A percentile compares a stretch with the other conserved stretches of the same genome.
These are phyloP conservation scores for Eueremaeus valkanovi DNA, from an alignment of 2,888 invertebrate genomes.

Conservation along the genomic window DNA sequence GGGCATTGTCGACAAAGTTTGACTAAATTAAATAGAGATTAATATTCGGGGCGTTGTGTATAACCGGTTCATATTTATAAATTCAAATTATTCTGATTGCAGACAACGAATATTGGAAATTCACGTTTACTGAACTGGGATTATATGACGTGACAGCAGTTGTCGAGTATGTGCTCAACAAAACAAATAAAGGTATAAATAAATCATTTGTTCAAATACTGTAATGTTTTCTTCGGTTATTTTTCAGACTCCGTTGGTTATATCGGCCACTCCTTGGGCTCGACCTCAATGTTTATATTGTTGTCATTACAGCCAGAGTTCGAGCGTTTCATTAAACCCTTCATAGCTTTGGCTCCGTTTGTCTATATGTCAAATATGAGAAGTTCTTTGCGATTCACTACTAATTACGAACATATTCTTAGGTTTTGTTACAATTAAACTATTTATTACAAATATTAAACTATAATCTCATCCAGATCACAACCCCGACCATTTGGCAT, in stretches of 20 bases:
- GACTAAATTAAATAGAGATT: too few species aligned
- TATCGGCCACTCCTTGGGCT: constrained; percentile 22
- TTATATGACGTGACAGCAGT: too few species aligned
- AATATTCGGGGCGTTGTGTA: too few species aligned
- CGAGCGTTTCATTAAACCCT: background rate
- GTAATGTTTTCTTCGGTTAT: background rate
- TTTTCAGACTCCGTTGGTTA: background rate
- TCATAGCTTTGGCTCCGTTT: constrained; percentile 27
- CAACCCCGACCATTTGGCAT: constrained; percentile 11
- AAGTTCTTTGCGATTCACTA: background rate
- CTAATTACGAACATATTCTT: constrained; percentile 1
- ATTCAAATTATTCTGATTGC: background rate
- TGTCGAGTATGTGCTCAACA: too few species aligned
- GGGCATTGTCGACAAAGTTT: too few species aligned
- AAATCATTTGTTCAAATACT: background rate
- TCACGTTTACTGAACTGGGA: background rate
- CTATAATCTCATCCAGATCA: background rate
- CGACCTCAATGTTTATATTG: background rate
- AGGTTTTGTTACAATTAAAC: background rate
- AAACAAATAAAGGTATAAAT: too few species aligned
- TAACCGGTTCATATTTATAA: background rate
- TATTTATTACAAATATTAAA: background rate
- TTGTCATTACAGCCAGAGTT: background rate
- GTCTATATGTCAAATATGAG: background rate
- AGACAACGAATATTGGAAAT: constrained; percentile 24